A percentile compares a stretch with the other conserved stretches of the same genome.
These are phyloP conservation scores for Leptogaster cylindrica DNA, from an alignment of 2,888 invertebrate genomes.

Conservation along the genomic window DNA sequence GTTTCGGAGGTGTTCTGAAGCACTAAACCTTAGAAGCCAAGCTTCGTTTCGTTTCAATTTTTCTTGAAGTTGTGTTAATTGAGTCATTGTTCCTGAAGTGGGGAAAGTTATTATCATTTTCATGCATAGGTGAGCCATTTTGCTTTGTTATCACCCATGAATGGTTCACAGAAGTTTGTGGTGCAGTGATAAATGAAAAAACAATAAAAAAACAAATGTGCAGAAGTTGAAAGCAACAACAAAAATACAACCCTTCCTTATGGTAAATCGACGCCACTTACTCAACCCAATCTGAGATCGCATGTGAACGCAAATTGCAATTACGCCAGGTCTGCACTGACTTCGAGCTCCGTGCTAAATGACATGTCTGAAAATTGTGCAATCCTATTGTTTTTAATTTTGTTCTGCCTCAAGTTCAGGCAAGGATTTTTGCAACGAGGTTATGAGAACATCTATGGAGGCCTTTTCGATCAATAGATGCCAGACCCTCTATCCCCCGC, in stretches of 20 bases:
- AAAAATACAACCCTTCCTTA: neutral
- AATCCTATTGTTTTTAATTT: conserved; percentile 13
- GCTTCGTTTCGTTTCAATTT: neutral
- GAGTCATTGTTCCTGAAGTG: neutral
- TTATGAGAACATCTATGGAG: neutral
- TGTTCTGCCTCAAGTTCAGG: conserved; percentile 20
- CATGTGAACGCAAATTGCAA: conserved; percentile 23
- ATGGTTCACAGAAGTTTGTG: neutral
- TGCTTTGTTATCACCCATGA: conserved; percentile 9
- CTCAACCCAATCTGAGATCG: conserved; percentile 8
- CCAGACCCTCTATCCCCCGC: too few relatives aligned
- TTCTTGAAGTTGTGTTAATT: neutral
- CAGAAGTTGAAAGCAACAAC: neutral
- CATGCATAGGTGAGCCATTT: neutral
- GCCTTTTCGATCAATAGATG: neutral
- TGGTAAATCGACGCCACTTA: neutral
- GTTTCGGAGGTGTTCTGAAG: neutral
- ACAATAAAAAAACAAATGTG: neutral
- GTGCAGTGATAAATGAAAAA: neutral
- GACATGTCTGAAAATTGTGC: conserved; percentile 24
- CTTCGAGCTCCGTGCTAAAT: neutral
- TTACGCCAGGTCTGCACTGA: neutral
- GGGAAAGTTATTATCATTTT: conserved; percentile 30
- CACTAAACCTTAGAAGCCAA: neutral
- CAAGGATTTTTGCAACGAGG: neutral